Conservation (phyloP, 2,888 invertebrate species). For the Drosophila siamana region DNA sequence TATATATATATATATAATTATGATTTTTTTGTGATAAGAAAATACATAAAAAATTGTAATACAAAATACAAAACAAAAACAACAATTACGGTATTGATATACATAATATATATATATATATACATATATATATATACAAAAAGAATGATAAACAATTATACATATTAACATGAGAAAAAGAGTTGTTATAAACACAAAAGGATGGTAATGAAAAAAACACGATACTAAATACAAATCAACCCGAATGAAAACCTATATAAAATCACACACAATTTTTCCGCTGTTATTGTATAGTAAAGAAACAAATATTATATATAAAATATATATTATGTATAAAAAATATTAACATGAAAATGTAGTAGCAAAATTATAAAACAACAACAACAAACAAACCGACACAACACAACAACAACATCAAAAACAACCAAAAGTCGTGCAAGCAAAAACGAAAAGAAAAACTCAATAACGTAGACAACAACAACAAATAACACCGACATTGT, state of each 20-base stretch:
- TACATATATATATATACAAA: conserved; percentile 69
- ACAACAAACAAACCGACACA: conserved; percentile 37
- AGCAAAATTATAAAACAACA: conserved; percentile 78
- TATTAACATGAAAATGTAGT: conserved; percentile 81
- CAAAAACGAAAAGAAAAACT: conserved; percentile 59
- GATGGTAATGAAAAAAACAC: conserved; percentile 15
- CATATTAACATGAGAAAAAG: conserved; percentile 74
- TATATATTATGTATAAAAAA: conserved; percentile 84
- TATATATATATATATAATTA: conserved; percentile 80
- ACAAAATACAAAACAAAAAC: conserved; percentile 69
- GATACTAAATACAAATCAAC: conserved; percentile 35
- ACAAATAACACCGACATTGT: conserved; percentile 39
- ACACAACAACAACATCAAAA: conserved; percentile 57
- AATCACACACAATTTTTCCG: conserved; percentile 79
- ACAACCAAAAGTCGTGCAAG: conserved; percentile 73
- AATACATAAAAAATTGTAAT: conserved; percentile 73
- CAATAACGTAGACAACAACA: conserved; percentile 47
- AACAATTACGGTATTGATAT: conserved; percentile 83
- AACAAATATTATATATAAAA: conserved; percentile 82
- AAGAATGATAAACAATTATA: conserved; percentile 75
- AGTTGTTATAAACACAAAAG: conserved; percentile 73
- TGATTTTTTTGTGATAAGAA: conserved; percentile 84
- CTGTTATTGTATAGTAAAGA: conserved; percentile 84
- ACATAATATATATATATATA: conserved; percentile 81
- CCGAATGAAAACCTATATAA: conserved; percentile 32